A percentile compares a stretch with the other conserved stretches of the same genome.
These are phyloP conservation scores for Bothrops alternatus DNA, from an alignment of 2,797 vertebrate genomes.

Conservation along the genomic window DNA sequence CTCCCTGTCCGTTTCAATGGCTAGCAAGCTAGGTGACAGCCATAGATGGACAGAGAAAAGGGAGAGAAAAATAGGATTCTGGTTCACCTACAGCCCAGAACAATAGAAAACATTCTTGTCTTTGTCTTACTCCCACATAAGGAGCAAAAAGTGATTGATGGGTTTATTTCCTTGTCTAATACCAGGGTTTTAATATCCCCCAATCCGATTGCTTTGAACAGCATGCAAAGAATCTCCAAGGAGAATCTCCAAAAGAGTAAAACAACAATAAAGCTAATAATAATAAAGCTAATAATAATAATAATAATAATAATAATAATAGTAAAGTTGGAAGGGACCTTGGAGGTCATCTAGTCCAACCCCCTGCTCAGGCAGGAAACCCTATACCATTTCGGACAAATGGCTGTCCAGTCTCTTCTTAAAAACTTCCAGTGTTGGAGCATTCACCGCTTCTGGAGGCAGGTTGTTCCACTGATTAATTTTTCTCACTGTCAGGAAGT, in stretches of 20 bases:
- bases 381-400: too few species aligned
- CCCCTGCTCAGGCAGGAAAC: too few species aligned
- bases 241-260: not conserved
- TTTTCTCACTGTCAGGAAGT: too few species aligned
- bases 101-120: not conserved
- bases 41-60: not conserved
- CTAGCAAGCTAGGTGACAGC: not conserved
- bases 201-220: not conserved
- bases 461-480: too few species aligned
- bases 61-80: not conserved
- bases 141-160: not conserved
- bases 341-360: too few species aligned
- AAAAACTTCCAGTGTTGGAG: too few species aligned
- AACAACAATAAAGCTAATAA: not conserved
- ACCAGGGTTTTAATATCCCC: too few species aligned
- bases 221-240: not conserved
- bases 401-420: too few species aligned
- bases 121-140: not conserved
- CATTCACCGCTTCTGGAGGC: too few species aligned
- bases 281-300: too few species aligned
- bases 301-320: too few species aligned
- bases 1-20: not conserved
- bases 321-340: too few species aligned
- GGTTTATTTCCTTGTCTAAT: not conserved
- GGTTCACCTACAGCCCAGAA: not conserved